Percentiles rank a stretch among this genome's conserved stretches.
These are phyloP conservation scores for Lagodon rhomboides DNA, from an alignment of 2,797 vertebrate species.

Conservation along the genomic window DNA sequence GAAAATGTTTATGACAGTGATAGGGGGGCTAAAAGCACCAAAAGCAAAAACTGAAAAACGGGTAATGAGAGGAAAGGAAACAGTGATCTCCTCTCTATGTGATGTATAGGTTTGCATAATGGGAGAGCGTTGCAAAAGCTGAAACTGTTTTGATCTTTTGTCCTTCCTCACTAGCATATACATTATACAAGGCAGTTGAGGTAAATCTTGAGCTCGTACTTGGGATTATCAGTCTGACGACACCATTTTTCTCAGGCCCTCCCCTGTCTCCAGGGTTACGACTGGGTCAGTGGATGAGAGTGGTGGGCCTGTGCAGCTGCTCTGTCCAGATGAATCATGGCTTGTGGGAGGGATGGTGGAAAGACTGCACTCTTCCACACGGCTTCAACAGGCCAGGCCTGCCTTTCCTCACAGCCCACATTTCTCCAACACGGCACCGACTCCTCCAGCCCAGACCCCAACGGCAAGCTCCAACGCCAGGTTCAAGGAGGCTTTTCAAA, in stretches of 20 bases:
- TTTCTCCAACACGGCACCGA: constrained; percentile 66
- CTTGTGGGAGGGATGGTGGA: constrained; percentile 80
- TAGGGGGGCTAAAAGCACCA: constrained; percentile 42
- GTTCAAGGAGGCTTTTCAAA: constrained; percentile 80
- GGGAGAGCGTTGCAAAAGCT: constrained; percentile 61
- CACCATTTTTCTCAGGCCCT: constrained; percentile 81
- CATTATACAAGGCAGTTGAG: constrained; percentile 71
- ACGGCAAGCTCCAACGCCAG: constrained; percentile 67
- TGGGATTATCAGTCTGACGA: constrained; percentile 78
- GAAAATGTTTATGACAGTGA: constrained; percentile 40
- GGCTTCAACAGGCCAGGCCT: constrained; percentile 77
- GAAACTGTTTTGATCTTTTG: constrained; percentile 74
- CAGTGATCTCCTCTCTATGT: constrained; percentile 36
- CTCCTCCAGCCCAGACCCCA: constrained; percentile 71
- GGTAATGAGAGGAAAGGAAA: constrained; percentile 62
- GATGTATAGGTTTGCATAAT: constrained; percentile 53
- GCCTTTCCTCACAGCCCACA: constrained; percentile 84
- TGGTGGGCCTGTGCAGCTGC: constrained; percentile 79
- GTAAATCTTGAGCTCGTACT: constrained; percentile 77
- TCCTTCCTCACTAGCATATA: constrained; percentile 61
- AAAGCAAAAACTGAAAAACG: constrained; percentile 44
- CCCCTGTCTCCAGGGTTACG: constrained; percentile 81
- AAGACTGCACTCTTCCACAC: constrained; percentile 77
- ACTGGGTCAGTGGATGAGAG: constrained; percentile 82
- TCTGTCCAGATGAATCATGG: constrained; percentile 82